Base-by-base conservation (phyloP, 2,888 invertebrate species). In the Nomada ruficornis region DNA sequence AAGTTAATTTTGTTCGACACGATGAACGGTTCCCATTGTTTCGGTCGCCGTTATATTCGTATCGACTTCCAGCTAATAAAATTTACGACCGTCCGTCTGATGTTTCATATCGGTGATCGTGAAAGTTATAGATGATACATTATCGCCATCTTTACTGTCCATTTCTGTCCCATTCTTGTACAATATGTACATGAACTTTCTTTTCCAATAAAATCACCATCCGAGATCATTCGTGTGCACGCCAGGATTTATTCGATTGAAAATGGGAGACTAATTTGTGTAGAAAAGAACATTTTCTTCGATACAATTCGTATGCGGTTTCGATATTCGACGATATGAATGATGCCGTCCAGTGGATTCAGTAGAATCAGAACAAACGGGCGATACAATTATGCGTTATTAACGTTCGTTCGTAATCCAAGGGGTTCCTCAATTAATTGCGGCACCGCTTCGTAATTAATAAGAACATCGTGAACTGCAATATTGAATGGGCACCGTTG, bases 1-100 rank as follows among this genome's bases (percentile, higher is more conserved):
- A 71, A 72, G 64, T 85, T 80, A 85, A 85, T 80, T 86, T 72
- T 63, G 68, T 36, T 54, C 63, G 50, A 63, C 42, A 36, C 63
- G 47, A 29, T 54, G 64, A 65, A 57, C 70, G 36, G 20, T 65
- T 73, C 36, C 71, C 62, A 67, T 80, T 79, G 80, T 78, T 78
- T 77, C 79, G 42, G 15, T 5, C 69, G 50, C 13, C 36, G 59
- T 65, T 71, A 63, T 57, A 60, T 54, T 59, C 65, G 65, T 29
- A 67, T 74, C 74, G 67, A 74, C 54, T 59, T 65, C 36, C 15
- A 0, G 26, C 15, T 67, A 74, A 77, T 74, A 60, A 67, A 77
- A 67, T 74, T 74, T 67, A 74, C 44, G 62, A 47, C n/a, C 20
- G n/a, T 5, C 20, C 20, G 52, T 54, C 18, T 29, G 62, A 71